phyloP scores from a whole-genome alignment of 2,113 vertebrate genomes.

The Eubucco bourcierii region DNA sequence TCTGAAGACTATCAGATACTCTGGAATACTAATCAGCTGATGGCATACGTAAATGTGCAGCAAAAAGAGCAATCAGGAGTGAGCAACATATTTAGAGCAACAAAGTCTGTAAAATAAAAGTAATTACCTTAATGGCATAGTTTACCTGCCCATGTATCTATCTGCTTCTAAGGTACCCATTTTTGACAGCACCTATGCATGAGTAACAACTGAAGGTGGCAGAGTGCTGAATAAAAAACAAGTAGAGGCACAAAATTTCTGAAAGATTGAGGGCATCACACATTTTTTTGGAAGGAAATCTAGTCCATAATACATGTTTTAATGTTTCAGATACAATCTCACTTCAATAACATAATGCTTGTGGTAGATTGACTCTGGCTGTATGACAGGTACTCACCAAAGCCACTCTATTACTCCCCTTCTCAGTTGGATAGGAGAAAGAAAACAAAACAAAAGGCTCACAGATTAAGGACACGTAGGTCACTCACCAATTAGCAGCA shows the following conservation, averaged over 20 bases:
- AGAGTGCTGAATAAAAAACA: neutral
- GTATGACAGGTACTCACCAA: neutral
- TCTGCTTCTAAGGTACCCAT: neutral
- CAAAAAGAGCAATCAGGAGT: neutral
- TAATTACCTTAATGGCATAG: neutral
- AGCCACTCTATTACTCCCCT: neutral
- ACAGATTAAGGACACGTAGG: neutral
- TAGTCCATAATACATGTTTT: neutral
- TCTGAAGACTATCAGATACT: neutral
- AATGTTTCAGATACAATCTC: neutral
- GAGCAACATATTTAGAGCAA: neutral
- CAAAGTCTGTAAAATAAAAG: neutral
- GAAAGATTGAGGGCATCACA: neutral
- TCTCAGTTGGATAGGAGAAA: neutral
- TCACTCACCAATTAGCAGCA: neutral
- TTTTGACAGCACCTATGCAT: neutral
- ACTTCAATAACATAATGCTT: neutral
- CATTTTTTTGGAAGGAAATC: neutral
- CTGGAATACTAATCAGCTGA: neutral
- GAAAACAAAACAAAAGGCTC: neutral
- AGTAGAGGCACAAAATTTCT: neutral
- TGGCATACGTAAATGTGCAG: neutral
- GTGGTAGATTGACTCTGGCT: neutral
- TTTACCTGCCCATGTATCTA: neutral
- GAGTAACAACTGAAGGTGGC: neutral